Base-by-base conservation (phyloP, 2,888 invertebrate genomes). In the Heliconius erato region DNA sequence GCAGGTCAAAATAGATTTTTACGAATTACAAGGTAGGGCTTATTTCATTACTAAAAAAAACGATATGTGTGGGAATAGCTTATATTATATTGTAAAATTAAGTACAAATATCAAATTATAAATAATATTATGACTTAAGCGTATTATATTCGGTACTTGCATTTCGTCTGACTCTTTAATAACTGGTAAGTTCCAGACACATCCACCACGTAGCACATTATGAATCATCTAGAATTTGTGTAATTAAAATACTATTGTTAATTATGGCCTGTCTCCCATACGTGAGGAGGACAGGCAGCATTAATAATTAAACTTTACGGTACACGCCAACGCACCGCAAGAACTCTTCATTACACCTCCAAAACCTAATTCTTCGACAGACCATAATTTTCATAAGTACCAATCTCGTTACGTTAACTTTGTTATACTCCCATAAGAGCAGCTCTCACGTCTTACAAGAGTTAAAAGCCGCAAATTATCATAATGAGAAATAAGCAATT, bases 401-500 rank as follows among this genome's bases (percentile, higher is more conserved):
- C 49, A 71, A 44, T 83, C 84, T 85, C 82, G 78, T 85, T 84
- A 84, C 80, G 76, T 80, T 65, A 80, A 84, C 69, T 79, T 74
- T 81, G 68, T 83, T 81, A 79, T 76, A 59, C 79, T 44, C 44
- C 49, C 65, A 35, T 65, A 71, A 72, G 78, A 76, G 69, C 28
- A 84, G 87, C 87, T 90, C 90, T 78, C 77, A 77, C 81, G 69
- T 77, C 89, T 91, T 90, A 89, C 88, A 87, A 82, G 69, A 79
- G 88, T 89, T 89, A 90, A 92, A 90, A 89, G 88, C 88, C 86
- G 84, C 88, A 90, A 93, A 95, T 95, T 95, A 94, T 91, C 90
- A 91, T 95, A 94, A 95, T 95, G 91, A 94, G 93, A 89, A 92
- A 93, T 93, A 92, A 91, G 92, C 92, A 92, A 94, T 93, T 92